These are phyloP conservation scores for Microtus richardsoni DNA, from an alignment of 2,113 vertebrate species.

Conservation along the genomic window DNA sequence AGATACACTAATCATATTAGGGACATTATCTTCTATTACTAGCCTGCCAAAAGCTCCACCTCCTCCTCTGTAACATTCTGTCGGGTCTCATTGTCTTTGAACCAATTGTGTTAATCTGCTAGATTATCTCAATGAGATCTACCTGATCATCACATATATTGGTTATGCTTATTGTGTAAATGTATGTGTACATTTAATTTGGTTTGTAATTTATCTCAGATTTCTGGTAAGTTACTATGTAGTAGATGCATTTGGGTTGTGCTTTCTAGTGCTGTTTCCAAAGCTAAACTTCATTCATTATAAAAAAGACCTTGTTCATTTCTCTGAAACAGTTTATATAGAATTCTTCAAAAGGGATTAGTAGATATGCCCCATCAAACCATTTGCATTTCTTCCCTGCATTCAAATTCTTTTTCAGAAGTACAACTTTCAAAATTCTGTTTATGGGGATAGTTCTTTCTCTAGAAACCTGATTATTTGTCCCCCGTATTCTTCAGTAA, in stretches of 20 bases:
- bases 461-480: neutral
- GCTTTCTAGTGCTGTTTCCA: neutral
- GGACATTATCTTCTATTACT: neutral
- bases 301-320: neutral
- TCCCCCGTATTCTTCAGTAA: neutral
- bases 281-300: neutral
- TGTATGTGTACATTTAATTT: neutral
- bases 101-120: neutral
- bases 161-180: neutral
- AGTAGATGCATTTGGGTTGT: neutral
- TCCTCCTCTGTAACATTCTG: neutral
- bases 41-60: neutral
- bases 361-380: neutral
- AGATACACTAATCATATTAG: neutral
- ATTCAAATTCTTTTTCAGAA: neutral
- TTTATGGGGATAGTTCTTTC: neutral
- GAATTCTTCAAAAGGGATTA: neutral
- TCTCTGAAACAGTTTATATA: neutral
- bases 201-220: slow-evolving; percentile 8
- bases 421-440: neutral
- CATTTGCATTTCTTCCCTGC: neutral
- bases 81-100: neutral
- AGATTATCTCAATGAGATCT: neutral
- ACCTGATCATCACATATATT: neutral
- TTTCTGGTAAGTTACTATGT: neutral